A percentile compares a stretch with the other conserved stretches of the same genome.
Evolutionary conservation across 2,888 invertebrate species (phyloP).

Genomic region (Belgica antarctica): DNA sequence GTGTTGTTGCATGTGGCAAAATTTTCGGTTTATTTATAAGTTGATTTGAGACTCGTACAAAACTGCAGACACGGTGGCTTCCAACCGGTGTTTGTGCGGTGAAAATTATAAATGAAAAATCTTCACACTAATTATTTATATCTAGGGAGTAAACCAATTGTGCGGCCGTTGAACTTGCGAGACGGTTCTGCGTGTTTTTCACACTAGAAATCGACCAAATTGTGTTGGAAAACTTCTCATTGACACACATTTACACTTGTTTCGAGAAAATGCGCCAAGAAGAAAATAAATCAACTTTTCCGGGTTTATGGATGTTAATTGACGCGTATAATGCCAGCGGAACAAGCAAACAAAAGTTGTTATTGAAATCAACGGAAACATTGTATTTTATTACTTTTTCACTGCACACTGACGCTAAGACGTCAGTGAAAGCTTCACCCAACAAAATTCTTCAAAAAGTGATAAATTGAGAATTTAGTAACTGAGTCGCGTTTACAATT

Average conservation of each 20-base stretch:
- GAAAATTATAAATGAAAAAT: slow-evolving; percentile 15
- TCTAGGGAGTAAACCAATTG: background rate
- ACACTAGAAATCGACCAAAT: background rate
- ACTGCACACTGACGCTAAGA: background rate
- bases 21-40: background rate
- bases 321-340: background rate
- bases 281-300: background rate
- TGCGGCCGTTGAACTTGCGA: background rate
- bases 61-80: slow-evolving; percentile 17
- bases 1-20: background rate
- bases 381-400: background rate
- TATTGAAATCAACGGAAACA: too few species aligned
- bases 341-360: background rate
- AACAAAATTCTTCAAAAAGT: background rate
- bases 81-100: background rate
- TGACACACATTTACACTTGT: background rate
- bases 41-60: background rate
- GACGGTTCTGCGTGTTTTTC: background rate
- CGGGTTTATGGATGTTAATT: background rate
- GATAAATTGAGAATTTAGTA: background rate
- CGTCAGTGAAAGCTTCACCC: background rate
- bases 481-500: background rate
- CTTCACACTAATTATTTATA: slow-evolving; percentile 2
- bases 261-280: slow-evolving; percentile 6
- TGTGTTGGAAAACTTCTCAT: background rate